phyloP scores from a whole-genome alignment of 2,888 invertebrate species.

The Julus scanicus region DNA sequence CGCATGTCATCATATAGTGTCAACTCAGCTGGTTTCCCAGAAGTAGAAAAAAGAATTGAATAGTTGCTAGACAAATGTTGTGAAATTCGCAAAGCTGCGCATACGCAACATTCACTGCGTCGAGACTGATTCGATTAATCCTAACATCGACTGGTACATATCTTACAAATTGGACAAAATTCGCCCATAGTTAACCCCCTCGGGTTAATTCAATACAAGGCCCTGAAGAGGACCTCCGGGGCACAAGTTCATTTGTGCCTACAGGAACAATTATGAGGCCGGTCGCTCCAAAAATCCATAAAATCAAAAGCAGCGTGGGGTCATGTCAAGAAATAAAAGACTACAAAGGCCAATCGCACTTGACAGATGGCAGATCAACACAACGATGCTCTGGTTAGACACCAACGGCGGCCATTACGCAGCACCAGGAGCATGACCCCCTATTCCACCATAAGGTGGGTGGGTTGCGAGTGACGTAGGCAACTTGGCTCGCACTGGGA shows the following conservation, averaged over 20 bases:
- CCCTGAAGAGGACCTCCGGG: background rate
- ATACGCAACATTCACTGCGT: no score
- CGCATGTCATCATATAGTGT: no score
- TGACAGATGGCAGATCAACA: constrained; percentile 34
- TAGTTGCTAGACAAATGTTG: no score
- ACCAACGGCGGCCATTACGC: constrained; percentile 25
- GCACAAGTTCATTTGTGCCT: background rate
- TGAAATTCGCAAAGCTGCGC: no score
- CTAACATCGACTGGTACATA: no score
- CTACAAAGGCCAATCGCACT: constrained; percentile 34
- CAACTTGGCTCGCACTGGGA: background rate
- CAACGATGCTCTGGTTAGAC: constrained; percentile 31
- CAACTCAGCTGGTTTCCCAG: no score
- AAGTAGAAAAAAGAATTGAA: no score
- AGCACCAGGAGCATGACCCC: background rate
- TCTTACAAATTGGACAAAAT: background rate
- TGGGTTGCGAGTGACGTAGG: background rate
- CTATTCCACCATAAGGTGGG: background rate
- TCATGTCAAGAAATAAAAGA: constrained; percentile 35
- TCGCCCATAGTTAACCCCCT: constrained; percentile 7
- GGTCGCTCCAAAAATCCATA: background rate
- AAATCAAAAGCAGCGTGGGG: constrained; percentile 26
- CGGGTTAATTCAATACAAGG: constrained; percentile 12
- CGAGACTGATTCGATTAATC: no score
- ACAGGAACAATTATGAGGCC: background rate